Percentiles rank a stretch among this genome's conserved stretches.
These are phyloP conservation scores for Orius insidiosus DNA, from an alignment of 1,140 invertebrate species.

Conservation along the genomic window DNA sequence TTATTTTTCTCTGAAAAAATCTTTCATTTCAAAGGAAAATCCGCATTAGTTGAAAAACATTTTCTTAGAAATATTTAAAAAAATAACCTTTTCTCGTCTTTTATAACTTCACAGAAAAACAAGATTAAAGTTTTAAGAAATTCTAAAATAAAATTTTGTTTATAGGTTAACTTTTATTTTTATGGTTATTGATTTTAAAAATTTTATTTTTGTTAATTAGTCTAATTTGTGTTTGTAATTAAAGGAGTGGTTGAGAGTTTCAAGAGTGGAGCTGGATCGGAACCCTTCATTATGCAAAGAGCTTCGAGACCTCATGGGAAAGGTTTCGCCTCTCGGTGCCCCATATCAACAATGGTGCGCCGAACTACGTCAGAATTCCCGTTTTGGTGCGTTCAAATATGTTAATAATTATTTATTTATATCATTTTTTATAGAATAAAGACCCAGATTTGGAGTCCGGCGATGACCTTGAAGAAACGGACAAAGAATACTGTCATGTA, in stretches of 20 bases:
- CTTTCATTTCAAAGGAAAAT: no score
- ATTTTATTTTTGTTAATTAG: background rate
- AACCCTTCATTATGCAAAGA: slow-evolving; percentile 25
- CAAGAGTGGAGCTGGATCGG: slow-evolving; percentile 24
- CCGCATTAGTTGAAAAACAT: no score
- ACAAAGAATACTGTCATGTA: slow-evolving; percentile 27
- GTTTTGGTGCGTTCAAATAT: slow-evolving; percentile 24
- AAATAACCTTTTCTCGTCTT: no score
- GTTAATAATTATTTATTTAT: background rate
- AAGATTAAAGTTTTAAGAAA: no score
- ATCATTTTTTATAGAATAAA: slow-evolving; percentile 22
- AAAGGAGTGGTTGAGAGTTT: slow-evolving; percentile 29
- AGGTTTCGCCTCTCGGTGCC: slow-evolving; percentile 29
- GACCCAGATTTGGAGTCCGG: slow-evolving; percentile 25
- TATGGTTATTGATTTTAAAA: background rate
- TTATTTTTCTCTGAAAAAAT: no score
- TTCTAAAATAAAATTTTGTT: no score
- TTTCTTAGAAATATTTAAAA: no score
- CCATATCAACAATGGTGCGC: slow-evolving; percentile 32
- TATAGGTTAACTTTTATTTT: background rate
- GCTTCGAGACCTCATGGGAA: slow-evolving; percentile 29
- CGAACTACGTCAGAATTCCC: slow-evolving; percentile 28
- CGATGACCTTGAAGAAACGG: slow-evolving; percentile 25
- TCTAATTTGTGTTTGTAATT: slow-evolving; percentile 11
- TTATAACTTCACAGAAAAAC: no score